Conservation (phyloP, 2,113 vertebrate species). For the Boulengeromyrus knoepffleri region DNA sequence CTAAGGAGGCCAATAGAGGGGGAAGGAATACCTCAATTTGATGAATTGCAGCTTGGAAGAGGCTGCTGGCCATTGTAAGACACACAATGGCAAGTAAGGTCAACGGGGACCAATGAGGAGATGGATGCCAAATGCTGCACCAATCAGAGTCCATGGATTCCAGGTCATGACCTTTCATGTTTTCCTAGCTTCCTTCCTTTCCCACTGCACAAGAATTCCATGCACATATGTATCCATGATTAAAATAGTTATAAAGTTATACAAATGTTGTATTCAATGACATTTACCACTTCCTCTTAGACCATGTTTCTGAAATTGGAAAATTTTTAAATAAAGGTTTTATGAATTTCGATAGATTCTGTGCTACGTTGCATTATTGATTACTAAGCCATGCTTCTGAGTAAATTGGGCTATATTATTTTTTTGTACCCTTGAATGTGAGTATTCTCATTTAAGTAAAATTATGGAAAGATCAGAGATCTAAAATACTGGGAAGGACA, state of each 20-base stretch:
- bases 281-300: background rate
- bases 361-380: background rate
- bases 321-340: background rate
- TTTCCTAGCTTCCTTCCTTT: background rate
- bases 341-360: background rate
- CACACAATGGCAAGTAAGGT: background rate
- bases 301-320: background rate
- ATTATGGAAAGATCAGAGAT: background rate
- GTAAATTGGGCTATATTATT: background rate
- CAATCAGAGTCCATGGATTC: conserved; percentile 14
- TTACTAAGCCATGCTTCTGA: background rate
- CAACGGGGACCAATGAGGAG: background rate
- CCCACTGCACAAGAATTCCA: background rate
- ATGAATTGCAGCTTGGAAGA: background rate
- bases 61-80: background rate
- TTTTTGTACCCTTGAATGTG: background rate
- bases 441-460: background rate
- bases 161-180: background rate
- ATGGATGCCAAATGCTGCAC: conserved; percentile 9
- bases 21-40: background rate
- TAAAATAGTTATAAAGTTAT: background rate
- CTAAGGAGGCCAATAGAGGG: background rate
- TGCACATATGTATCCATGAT: background rate
- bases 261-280: background rate
- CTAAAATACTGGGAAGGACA: background rate